Percentiles rank a stretch among this genome's conserved stretches.
Conservation (phyloP, 1,140 invertebrate genomes). For the Drosophila auraria region DNA sequence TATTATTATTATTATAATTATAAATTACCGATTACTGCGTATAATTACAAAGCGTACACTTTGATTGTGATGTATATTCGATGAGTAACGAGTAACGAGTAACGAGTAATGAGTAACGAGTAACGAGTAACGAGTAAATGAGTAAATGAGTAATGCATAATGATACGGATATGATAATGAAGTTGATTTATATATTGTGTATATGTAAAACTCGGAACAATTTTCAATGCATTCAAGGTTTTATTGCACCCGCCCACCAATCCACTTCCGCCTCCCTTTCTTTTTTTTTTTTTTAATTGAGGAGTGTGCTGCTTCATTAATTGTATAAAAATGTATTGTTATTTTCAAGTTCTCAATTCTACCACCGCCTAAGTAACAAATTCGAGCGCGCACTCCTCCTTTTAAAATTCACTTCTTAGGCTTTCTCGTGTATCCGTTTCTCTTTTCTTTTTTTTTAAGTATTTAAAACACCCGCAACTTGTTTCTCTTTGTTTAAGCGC, state of each 20-base stretch:
- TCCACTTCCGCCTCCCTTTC: neutral
- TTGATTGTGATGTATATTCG: conserved; percentile 84
- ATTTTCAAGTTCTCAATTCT: conserved; percentile 31
- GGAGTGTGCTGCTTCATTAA: conserved; percentile 15
- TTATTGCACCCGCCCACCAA: conserved; percentile 50
- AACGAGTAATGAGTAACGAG: conserved; percentile 60
- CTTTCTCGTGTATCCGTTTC: conserved; percentile 11
- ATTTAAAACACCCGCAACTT: conserved; percentile 56
- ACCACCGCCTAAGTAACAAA: conserved; percentile 25
- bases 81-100: conserved; percentile 53
- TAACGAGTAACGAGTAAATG: conserved; percentile 56
- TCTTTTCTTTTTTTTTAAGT: conserved; percentile 55
- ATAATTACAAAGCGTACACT: conserved; percentile 81
- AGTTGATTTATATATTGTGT: conserved; percentile 82
- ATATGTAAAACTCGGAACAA: conserved; percentile 58
- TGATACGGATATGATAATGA: conserved; percentile 84
- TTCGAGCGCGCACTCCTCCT: conserved; percentile 4
- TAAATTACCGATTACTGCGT: conserved; percentile 71
- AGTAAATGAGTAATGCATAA: conserved; percentile 64
- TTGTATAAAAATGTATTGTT: conserved; percentile 32
- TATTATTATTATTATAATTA: conserved; percentile 66
- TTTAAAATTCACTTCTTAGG: conserved; percentile 11
- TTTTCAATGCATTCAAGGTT: conserved; percentile 63
- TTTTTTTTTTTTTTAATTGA: neutral
- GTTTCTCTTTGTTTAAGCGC: conserved; percentile 69